Base-by-base conservation (phyloP, 2,888 invertebrate genomes). In the Eupsilia transversa region DNA sequence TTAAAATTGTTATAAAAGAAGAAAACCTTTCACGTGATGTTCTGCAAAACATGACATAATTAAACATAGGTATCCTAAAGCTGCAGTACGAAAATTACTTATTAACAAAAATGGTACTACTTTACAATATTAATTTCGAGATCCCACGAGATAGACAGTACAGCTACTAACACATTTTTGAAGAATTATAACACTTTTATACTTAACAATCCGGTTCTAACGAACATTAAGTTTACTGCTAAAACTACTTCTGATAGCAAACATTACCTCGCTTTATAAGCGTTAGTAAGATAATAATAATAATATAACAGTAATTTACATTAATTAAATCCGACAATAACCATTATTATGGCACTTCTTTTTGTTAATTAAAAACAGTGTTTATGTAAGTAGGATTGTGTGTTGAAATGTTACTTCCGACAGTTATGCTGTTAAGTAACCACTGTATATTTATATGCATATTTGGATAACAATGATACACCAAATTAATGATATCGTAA, bases 281-380 rank as follows among this genome's bases (percentile, higher is more conserved):
- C 91, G 90, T 89, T 74, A 74, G 88, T 89, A 91, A 91, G 89
- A 82, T 63, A 89, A 90, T 72, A 23, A 49, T 61, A 89, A 52
- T 59, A 89, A 89, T 85, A 86, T 4, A 86, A 83, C 78, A 85
- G 85, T 86, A 89, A 92, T 93, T 92, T 88, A 87, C 91, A 91
- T 91, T 89, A 85, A 91, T 91, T 89, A 89, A 86, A 86, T 80
- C 82, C 71, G 70, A 84, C 83, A 86, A 88, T 90, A 89, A 91
- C 86, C 87, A 89, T 89, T 85, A 86, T 79, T 87, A 86, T 87
- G 88, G 88, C 70, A 74, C 63, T 54, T 84, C 77, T 80, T 83
- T 86, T 87, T 82, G 86, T 86, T 87, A 86, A 87, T 83, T 79
- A 85, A 90, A 86, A 86, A 88, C 73, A 71, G 54, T 80, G 77